Evolutionary conservation across 2,113 vertebrate species (phyloP).

Genomic region (Cochlearius cochlearius): DNA sequence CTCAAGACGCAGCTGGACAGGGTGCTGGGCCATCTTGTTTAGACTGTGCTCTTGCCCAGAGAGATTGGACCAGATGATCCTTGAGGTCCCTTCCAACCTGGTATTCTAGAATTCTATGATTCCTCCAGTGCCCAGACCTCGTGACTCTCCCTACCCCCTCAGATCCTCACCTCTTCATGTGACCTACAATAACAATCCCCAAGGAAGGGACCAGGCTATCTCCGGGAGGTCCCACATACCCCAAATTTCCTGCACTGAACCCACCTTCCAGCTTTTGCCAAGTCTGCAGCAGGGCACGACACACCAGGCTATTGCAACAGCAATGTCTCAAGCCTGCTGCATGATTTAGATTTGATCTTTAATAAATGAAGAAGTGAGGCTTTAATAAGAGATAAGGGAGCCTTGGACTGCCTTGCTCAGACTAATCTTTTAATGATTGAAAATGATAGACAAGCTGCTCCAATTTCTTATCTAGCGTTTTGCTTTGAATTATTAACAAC

Average conservation of each 20-base stretch:
- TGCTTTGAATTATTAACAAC: conserved; percentile 55
- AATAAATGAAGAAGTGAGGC: conserved; percentile 18
- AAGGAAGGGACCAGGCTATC: not conserved
- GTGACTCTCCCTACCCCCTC: not conserved
- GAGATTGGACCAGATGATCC: too few relatives aligned
- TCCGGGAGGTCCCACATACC: not conserved
- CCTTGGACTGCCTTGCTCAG: not conserved
- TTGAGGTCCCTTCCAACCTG: too few relatives aligned
- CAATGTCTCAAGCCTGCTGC: not conserved
- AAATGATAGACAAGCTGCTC: conserved; percentile 37
- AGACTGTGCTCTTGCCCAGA: too few relatives aligned
- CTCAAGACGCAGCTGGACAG: too few relatives aligned
- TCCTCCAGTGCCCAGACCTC: not conserved
- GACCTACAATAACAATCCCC: not conserved
- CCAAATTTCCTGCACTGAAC: not conserved
- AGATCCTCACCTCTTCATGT: not conserved
- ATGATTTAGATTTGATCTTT: not conserved
- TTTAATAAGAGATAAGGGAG: conserved; percentile 32
- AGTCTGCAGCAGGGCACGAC: not conserved
- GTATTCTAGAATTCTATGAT: too few relatives aligned
- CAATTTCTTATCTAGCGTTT: conserved; percentile 17
- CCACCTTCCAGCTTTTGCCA: not conserved
- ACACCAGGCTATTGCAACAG: not conserved
- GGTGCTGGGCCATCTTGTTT: too few relatives aligned
- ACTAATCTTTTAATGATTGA: conserved; percentile 26